Evolutionary conservation across 2,888 invertebrate species (phyloP).

Genomic region (Lepidocyrtinus sp.): DNA sequence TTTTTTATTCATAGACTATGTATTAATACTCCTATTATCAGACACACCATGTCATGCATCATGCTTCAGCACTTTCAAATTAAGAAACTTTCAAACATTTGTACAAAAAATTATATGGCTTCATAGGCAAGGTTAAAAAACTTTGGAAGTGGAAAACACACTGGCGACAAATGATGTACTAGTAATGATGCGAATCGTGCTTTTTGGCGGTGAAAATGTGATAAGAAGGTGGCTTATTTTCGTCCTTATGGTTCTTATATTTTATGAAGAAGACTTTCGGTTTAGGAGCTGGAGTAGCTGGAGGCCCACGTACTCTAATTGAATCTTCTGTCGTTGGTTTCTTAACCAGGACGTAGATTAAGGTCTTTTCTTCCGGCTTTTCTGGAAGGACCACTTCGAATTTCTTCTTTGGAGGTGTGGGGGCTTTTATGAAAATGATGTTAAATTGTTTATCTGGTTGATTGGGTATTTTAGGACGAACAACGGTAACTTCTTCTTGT

Average conservation of each 20-base stretch:
- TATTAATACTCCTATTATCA: too few species aligned
- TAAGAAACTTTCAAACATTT: too few species aligned
- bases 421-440: conserved; percentile 49
- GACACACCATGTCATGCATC: too few species aligned
- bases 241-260: conserved; percentile 38
- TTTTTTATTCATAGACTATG: too few species aligned
- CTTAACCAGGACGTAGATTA: conserved; percentile 39
- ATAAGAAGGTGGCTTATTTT: background rate
- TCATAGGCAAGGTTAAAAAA: too few species aligned
- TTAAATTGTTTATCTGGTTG: conserved; percentile 45
- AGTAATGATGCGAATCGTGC: background rate
- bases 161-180: too few species aligned
- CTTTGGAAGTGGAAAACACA: background rate
- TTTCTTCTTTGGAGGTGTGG: conserved; percentile 14
- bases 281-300: conserved; percentile 26
- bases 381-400: conserved; percentile 40
- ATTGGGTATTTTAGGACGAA: conserved; percentile 32
- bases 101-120: too few species aligned
- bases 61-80: too few species aligned
- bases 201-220: background rate
- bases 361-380: conserved; percentile 44
- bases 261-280: conserved; percentile 44
- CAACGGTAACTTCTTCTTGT: conserved; percentile 23
- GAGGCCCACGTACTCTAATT: conserved; percentile 29
- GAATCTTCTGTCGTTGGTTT: conserved; percentile 8